phyloP scores from a whole-genome alignment of 1,140 invertebrate species.

The Gonatopus flavifemur region DNA sequence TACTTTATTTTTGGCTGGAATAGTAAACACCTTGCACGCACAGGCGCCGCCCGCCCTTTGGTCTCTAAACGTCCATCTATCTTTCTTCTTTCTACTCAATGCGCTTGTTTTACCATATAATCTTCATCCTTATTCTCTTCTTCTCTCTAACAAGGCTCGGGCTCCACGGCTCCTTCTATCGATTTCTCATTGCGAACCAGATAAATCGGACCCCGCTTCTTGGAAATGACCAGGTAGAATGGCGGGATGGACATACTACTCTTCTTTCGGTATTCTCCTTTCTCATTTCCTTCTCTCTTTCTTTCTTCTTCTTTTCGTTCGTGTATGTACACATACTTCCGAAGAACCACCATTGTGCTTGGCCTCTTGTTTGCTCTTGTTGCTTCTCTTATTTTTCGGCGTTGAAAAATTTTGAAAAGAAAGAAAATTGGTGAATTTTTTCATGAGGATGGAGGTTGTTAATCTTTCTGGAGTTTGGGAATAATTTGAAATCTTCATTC shows the following conservation, averaged over 20 bases:
- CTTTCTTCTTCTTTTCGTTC: no score
- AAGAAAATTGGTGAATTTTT: no score
- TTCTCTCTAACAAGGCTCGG: conserved; percentile 1
- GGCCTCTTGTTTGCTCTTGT: no score
- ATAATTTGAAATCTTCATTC: no score
- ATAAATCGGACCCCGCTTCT: conserved; percentile 46
- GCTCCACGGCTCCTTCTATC: conserved; percentile 25
- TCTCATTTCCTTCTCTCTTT: conserved; percentile 4
- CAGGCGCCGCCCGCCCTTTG: conserved; percentile 49
- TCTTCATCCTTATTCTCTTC: conserved; percentile 18
- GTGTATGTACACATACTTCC: no score
- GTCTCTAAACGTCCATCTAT: conserved; percentile 26
- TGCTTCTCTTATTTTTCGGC: no score
- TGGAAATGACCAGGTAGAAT: conserved; percentile 43
- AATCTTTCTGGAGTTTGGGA: no score
- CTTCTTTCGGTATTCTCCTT: not conserved
- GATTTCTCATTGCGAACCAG: conserved; percentile 42
- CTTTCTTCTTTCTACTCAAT: conserved; percentile 23
- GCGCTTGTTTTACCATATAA: conserved; percentile 13
- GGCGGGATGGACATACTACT: conserved; percentile 18
- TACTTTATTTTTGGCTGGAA: conserved; percentile 52
- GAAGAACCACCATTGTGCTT: no score
- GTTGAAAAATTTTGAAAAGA: no score
- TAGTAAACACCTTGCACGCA: conserved; percentile 56
- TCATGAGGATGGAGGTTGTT: no score